Conservation (phyloP, 1,140 invertebrate genomes). For the Latrodectus geometricus region DNA sequence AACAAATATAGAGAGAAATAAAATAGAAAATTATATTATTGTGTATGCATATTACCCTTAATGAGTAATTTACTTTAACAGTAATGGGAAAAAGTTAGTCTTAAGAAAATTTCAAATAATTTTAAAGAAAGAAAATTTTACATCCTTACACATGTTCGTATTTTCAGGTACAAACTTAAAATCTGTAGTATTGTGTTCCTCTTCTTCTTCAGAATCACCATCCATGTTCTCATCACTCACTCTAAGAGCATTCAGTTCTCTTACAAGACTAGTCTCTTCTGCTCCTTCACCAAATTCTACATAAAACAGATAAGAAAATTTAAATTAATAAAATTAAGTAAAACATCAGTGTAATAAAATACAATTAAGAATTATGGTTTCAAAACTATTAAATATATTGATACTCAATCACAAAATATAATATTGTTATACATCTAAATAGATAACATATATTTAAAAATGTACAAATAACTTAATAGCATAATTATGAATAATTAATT, state of each 20-base stretch:
- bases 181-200: conserved; percentile 75
- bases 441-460: too few relatives aligned
- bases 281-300: background rate
- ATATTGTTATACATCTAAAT: too few relatives aligned
- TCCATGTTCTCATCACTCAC: conserved; percentile 65
- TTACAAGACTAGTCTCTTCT: background rate
- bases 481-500: too few relatives aligned
- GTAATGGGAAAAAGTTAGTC: background rate
- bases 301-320: background rate
- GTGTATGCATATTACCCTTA: too few relatives aligned
- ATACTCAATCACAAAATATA: too few relatives aligned
- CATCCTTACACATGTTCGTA: conserved; percentile 71
- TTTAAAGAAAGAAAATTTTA: background rate
- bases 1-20: too few relatives aligned
- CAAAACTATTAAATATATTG: too few relatives aligned
- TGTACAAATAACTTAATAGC: too few relatives aligned
- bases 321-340: background rate
- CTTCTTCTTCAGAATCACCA: conserved; percentile 69
- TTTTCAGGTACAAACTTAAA: conserved; percentile 79
- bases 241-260: background rate
- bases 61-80: background rate
- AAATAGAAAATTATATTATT: too few relatives aligned
- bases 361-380: too few relatives aligned
- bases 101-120: background rate
- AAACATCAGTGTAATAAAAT: background rate